Percentiles rank a stretch among this genome's conserved stretches.
Conservation (phyloP, 2,113 vertebrate species). For the Lichenostomus cassidix region DNA sequence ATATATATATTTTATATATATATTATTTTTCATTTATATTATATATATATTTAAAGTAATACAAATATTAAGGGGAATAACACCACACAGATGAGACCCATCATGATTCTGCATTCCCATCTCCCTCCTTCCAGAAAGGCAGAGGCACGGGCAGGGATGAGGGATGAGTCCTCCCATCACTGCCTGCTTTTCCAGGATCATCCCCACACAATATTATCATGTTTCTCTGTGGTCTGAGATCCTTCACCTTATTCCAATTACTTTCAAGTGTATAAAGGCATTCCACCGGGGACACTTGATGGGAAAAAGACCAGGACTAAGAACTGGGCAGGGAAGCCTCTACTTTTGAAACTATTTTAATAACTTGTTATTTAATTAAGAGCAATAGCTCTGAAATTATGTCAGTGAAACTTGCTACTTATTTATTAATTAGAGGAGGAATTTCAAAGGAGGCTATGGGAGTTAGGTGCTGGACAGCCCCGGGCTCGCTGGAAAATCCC, state of each 20-base stretch:
- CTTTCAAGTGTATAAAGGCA: not conserved
- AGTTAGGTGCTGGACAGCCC: constrained; percentile 31
- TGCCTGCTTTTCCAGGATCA: not conserved
- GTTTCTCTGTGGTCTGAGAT: not conserved
- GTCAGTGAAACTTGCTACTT: constrained; percentile 51
- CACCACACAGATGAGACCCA: rapidly evolving
- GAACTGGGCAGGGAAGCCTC: not conserved
- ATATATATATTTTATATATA: no score
- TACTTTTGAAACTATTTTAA: not conserved
- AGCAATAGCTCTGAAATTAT: constrained; percentile 50
- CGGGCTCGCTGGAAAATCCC: constrained; percentile 53
- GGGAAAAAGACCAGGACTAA: not conserved
- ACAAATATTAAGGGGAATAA: not conserved
- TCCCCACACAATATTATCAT: rapidly evolving
- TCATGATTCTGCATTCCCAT: not conserved
- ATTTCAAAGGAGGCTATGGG: constrained; percentile 28
- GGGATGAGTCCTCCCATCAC: not conserved
- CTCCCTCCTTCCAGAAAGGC: not conserved
- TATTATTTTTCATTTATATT: no score
- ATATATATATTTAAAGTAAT: not conserved
- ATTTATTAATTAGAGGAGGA: constrained; percentile 56
- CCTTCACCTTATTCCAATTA: not conserved
- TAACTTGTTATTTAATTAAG: constrained; percentile 46
- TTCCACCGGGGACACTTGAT: not conserved
- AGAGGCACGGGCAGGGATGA: not conserved